Base-by-base conservation (phyloP, 2,797 vertebrate genomes). In the Phrynocephalus guinanensis region DNA sequence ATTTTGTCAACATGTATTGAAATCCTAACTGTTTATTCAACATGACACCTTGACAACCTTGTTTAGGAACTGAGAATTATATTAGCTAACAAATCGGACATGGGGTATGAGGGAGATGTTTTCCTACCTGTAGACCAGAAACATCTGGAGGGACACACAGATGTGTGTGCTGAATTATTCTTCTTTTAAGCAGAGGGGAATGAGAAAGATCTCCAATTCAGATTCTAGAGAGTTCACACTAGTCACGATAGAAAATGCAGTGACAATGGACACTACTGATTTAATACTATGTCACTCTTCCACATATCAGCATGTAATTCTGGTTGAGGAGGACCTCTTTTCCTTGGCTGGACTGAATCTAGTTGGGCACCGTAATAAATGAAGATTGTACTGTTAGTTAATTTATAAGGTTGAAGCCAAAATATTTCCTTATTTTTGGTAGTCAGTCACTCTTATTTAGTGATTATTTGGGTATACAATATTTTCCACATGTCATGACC, bases 41-140 rank as follows among this genome's bases (percentile, higher is more conserved):
- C 38, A 44, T 44, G 38, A 5, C 38, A 44, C 38, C 90, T 84
- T 84, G 88, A 89, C 60, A 82, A 82, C 77, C 73, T 80, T 90
- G 13, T 18, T 82, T 80, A 67, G 84, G 86, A 88, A 9, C 15
- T 73, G 81, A 63, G 72, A 3, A 22, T 0, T 73, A 66, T 22
- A 71, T 28, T 56, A 56, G 18, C 28, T 48, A 52, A 52, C 56
- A 56, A 71, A 70, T 82, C 24, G 28, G 26, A 28, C 24, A 28
- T 70, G 67, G 24, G 24, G 7, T 28, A 28, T 3, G 8, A 26
- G 8, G 26, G 67, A 70, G 67, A 70, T 26, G 26, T 70, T 70
- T 70, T 44, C 38, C 38, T 44, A 44, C 38, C 28, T 68, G 24
- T 68, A 68, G 22, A 24, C 22, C 20, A 68, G 26, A 68, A 68